A percentile compares a stretch with the other conserved stretches of the same genome.
phyloP scores from a whole-genome alignment of 2,797 vertebrate species.

The Iguana delicatissima region DNA sequence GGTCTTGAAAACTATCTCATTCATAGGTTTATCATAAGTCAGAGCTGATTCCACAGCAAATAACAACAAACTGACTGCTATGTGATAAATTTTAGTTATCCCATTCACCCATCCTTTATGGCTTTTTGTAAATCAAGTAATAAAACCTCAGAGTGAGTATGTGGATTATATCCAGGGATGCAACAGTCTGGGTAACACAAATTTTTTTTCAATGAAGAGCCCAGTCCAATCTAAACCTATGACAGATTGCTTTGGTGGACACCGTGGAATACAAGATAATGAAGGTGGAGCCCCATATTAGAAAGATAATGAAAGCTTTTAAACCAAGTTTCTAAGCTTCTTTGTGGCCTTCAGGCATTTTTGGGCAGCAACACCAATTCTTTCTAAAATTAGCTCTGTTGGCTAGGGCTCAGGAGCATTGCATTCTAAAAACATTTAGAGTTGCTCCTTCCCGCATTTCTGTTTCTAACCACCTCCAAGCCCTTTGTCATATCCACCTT shows the following conservation, averaged over 20 bases:
- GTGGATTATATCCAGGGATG: background rate
- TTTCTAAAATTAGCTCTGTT: no score
- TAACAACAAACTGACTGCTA: no score
- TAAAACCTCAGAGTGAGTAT: background rate
- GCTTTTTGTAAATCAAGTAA: background rate
- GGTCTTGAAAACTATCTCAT: no score
- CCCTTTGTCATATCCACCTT: background rate
- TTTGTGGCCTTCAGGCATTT: no score
- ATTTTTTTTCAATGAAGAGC: background rate
- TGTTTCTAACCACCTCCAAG: no score
- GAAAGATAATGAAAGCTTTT: fast-evolving
- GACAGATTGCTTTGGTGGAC: fast-evolving
- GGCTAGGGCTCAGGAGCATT: no score
- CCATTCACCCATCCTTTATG: background rate
- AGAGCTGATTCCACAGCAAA: no score
- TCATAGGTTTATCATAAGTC: no score
- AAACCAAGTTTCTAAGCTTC: background rate
- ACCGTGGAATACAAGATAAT: fast-evolving
- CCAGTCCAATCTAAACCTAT: fast-evolving
- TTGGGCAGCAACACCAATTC: no score
- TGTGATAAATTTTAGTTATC: background rate
- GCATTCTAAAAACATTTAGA: no score
- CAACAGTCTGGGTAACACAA: fast-evolving
- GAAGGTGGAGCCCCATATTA: fast-evolving
- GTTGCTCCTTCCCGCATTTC: no score